Conservation (phyloP, 2,113 vertebrate species). For the Stegastes partitus region DNA sequence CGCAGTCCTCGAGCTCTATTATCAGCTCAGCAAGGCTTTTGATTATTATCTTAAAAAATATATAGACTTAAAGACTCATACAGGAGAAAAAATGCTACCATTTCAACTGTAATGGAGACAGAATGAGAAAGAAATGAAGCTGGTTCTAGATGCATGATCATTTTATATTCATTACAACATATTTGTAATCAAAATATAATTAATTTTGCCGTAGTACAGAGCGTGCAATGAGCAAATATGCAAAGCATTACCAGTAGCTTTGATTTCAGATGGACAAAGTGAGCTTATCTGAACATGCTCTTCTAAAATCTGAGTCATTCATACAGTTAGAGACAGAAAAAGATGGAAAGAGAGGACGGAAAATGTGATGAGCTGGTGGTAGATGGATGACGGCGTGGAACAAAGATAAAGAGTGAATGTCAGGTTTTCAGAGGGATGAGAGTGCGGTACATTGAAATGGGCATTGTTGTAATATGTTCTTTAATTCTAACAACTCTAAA, state of each 20-base stretch:
- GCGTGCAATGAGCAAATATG: constrained; percentile 69
- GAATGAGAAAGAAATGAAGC: constrained; percentile 65
- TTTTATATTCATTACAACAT: constrained; percentile 45
- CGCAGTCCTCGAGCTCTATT: constrained; percentile 36
- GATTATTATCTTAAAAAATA: not conserved
- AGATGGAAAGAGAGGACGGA: constrained; percentile 33
- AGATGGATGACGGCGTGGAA: constrained; percentile 21
- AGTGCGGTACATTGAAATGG: constrained; percentile 74
- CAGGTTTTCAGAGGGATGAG: constrained; percentile 28
- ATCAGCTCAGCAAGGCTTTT: constrained; percentile 29
- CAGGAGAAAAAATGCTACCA: constrained; percentile 74
- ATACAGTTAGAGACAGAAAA: constrained; percentile 31
- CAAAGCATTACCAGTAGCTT: constrained; percentile 63
- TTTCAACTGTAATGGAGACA: constrained; percentile 77
- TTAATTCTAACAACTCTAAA: constrained; percentile 11
- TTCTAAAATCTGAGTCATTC: constrained; percentile 51
- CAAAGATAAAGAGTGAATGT: constrained; percentile 28
- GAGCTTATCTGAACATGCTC: constrained; percentile 65
- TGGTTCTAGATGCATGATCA: constrained; percentile 50
- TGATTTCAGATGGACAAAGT: constrained; percentile 43
- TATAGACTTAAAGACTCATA: constrained; percentile 47
- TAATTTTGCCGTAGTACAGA: constrained; percentile 16
- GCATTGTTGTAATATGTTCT: constrained; percentile 67
- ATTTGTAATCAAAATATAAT: constrained; percentile 28
- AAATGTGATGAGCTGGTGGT: constrained; percentile 33